Base-by-base conservation (phyloP, 2,888 invertebrate species). In the Andrena marginata region DNA sequence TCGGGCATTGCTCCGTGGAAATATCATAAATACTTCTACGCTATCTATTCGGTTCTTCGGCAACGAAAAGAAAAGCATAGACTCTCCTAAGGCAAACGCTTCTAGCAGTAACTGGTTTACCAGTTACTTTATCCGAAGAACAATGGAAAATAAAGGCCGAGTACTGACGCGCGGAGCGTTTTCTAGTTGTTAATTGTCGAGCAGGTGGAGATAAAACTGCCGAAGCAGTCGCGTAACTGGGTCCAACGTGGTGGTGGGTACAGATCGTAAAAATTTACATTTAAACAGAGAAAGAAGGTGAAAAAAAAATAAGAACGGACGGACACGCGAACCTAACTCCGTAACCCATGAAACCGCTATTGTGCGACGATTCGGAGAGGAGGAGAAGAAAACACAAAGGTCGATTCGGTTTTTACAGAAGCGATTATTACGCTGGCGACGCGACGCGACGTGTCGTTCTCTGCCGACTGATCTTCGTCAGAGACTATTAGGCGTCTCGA, bases 241-340 rank as follows among this genome's bases (percentile, higher is more conserved):
- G 90, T 87, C 86, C 89, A 90, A 91, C 87, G 82, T 88, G 92
- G 92, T 92, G 92, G 89, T 91, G 92, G 92, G 92, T 92, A 91
- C 68, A 86, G 85, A 86, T 79, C 74, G 72, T 87, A 85, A 88
- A 88, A 90, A 85, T 83, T 78, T 81, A 83, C 77, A 80, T 67
- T 84, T 76, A 84, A 85, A 75, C 79, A 81, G 70, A 60, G 79
- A 78, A 71, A 56, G 73, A 70, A 73, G 74, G 48, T 10, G n/a
- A 7, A 13, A 51, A 16, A 54, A 20, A 54, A 67, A 59, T 48
- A 29, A 80, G 31, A 35, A 48, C 63, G 56, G 71, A 70, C 42
- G 42, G 29, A 71, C 75, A 74, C 71, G 54, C 62, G 65, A 71
- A 75, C 56, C 71, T 81, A 81, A 79, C 78, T 81, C 72, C 29